Base-by-base conservation (phyloP, 92 coral and sea anemone species). In the Actinostola sp. region DNA sequence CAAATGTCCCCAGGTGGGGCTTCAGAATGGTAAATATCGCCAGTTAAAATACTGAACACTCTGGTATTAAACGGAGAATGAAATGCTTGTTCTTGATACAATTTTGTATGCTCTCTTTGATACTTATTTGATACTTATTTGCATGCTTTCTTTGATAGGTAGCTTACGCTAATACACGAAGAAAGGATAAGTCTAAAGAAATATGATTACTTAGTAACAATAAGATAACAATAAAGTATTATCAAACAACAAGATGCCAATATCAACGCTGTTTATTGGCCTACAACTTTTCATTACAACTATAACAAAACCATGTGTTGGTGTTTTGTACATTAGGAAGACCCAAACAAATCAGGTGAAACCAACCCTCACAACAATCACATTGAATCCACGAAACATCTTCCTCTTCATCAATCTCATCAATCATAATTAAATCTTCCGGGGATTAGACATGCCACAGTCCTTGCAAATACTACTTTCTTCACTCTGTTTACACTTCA, bases 341-440 rank as follows among this genome's bases (percentile, higher is more conserved):
- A 8, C 63, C 74, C 62, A 68, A 68, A 50, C 74, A 68, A 68
- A 68, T 25, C 26, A 20, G 21, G 27, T 68, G 74, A 41, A 28
- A 68, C 74, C 74, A 68, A 30, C 23, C 42, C 17, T 68, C 70
- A 34, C 74, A 45, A 21, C 61, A 2, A 12, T 68, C 74, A 68
- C 74, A 59, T 31, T 59, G 65, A 19, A 59, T 14, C 65, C 65
- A 29, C 29, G 65, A 25, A 59, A 59, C 20, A 59, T 31, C 49
- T 0, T 62, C 45, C 38, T 19, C 23, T 59, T 59, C 28, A 50
- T 50, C 61, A 1, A 1, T 59, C 17, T 23, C 29, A 4, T 36
- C 42, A 36, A 4, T 11, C 4, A 36, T 36, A 4, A 20, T 13
- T 9, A 9, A 53, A 13, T 53, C 59, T 1, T 53, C 59, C 13